phyloP scores from a whole-genome alignment of 2,797 vertebrate genomes.

The Lateolabrax maculatus region DNA sequence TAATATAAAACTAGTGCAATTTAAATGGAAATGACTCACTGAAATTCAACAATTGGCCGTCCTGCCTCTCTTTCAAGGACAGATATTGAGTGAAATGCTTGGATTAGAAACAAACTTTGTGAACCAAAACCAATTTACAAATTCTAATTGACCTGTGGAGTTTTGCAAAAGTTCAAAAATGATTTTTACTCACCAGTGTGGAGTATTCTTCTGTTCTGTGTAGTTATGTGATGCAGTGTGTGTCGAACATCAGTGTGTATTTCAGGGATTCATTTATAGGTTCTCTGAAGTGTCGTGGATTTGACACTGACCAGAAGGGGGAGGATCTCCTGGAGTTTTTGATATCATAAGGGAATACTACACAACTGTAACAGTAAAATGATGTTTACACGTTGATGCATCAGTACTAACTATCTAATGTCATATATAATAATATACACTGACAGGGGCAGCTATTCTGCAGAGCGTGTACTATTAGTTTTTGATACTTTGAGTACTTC shows the following conservation, averaged over 20 bases:
- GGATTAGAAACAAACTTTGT: background rate
- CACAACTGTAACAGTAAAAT: background rate
- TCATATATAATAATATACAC: background rate
- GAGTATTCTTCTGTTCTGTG: constrained; percentile 18
- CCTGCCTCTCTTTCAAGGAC: background rate
- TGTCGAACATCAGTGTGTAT: constrained; percentile 7
- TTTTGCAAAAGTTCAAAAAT: constrained; percentile 10
- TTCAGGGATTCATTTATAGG: constrained; percentile 67
- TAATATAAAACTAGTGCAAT: background rate
- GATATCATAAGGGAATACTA: constrained; percentile 9
- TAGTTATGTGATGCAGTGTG: background rate
- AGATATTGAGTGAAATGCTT: background rate
- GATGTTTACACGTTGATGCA: background rate
- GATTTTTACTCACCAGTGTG: constrained; percentile 60
- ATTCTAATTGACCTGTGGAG: background rate
- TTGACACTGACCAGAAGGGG: constrained; percentile 60
- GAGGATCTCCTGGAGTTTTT: constrained; percentile 62
- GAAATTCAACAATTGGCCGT: background rate
- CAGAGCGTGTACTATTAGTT: background rate
- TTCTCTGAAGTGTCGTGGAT: constrained; percentile 53
- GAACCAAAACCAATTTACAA: background rate
- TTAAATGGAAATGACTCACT: background rate
- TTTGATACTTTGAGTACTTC: background rate
- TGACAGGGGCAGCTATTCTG: background rate
- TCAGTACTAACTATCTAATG: background rate